A percentile compares a stretch with the other conserved stretches of the same genome.
Evolutionary conservation across 2,888 invertebrate species (phyloP).

Genomic region (Cepaea hortensis): DNA sequence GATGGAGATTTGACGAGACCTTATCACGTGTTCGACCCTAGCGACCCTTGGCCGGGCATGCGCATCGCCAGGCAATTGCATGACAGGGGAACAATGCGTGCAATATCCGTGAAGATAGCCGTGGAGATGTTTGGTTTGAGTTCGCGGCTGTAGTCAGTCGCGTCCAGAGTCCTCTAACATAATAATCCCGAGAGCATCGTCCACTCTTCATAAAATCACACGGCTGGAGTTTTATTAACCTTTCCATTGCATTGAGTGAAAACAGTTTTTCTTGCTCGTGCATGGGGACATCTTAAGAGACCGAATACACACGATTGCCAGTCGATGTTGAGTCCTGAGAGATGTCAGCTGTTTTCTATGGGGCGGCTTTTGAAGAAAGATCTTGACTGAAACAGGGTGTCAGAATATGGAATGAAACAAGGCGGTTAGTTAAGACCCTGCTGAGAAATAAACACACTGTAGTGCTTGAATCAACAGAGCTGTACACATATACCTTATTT

Average conservation of each 20-base stretch:
- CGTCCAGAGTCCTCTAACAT: background rate
- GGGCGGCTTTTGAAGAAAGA: too few relatives aligned
- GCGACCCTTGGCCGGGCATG: constrained; percentile 20
- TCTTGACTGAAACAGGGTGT: too few relatives aligned
- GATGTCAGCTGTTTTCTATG: too few relatives aligned
- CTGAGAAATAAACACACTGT: too few relatives aligned
- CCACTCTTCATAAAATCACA: constrained; percentile 29
- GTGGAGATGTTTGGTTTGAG: constrained; percentile 2
- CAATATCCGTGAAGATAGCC: constrained; percentile 38
- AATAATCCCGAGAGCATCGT: background rate
- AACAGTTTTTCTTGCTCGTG: background rate
- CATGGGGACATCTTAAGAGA: background rate
- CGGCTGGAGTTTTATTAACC: background rate
- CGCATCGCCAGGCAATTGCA: constrained; percentile 29
- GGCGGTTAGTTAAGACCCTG: too few relatives aligned
- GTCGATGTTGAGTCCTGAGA: too few relatives aligned
- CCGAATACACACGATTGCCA: background rate
- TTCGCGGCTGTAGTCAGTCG: background rate
- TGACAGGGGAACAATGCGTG: constrained; percentile 16
- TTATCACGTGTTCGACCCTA: constrained; percentile 37
- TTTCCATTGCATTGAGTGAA: constrained; percentile 3
- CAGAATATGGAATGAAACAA: too few relatives aligned
- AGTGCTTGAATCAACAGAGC: too few relatives aligned
- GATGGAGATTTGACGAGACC: constrained; percentile 44
- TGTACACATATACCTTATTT: too few relatives aligned